Percentiles rank a stretch among this genome's conserved stretches.
phyloP scores from a whole-genome alignment of 2,113 vertebrate species.

The Pygoscelis adeliae region DNA sequence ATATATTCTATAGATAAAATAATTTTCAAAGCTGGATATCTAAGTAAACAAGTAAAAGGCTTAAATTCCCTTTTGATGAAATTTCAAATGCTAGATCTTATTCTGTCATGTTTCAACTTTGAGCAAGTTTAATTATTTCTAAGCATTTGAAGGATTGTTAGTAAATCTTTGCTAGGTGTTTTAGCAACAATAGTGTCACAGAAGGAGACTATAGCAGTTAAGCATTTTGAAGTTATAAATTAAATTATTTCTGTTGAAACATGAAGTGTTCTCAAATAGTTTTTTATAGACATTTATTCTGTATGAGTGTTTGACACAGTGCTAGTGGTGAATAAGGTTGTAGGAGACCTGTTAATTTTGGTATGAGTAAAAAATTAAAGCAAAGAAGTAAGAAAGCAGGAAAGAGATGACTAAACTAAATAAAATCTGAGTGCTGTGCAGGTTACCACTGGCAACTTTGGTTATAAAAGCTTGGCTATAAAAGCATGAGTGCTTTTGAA shows the following conservation, averaged over 20 bases:
- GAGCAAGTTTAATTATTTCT: not conserved
- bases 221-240: not conserved
- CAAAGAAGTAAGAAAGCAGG: not conserved
- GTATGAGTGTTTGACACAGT: fast-evolving
- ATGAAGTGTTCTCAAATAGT: not conserved
- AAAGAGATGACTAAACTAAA: not conserved
- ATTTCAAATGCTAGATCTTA: not conserved
- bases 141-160: not conserved
- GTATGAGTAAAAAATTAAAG: not conserved
- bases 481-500: not conserved
- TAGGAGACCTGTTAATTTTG: not conserved
- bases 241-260: not conserved
- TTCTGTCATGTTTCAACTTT: not conserved
- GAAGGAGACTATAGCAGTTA: not conserved
- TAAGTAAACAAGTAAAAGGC: not conserved
- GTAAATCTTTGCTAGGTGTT: not conserved
- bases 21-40: not conserved
- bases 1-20: not conserved
- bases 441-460: not conserved
- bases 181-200: not conserved
- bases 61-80: not conserved
- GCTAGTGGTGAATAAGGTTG: not conserved
- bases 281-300: not conserved
- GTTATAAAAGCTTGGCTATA: not conserved
- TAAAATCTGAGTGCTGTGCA: not conserved